Evolutionary conservation across 2,888 invertebrate genomes (phyloP), one percentile per base, ranked within the genome.

Genomic region (Heteromyza rotundicornis): DNA sequence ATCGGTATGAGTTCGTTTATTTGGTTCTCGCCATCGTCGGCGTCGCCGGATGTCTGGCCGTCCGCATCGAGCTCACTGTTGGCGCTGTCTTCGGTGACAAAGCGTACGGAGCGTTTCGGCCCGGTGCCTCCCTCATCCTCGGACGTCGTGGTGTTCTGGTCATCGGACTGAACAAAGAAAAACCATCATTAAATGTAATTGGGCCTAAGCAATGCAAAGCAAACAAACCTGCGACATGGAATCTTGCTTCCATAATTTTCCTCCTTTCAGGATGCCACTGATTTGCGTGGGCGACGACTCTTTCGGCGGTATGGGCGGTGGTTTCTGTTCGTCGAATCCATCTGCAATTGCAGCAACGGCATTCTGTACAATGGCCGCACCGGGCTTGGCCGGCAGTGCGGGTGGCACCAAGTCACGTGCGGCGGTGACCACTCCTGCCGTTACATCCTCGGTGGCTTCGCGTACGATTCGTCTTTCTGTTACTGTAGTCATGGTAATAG

Each of bases 211-310:
- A n/a, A n/a, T n/a, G n/a, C n/a, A n/a, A n/a, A n/a, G n/a, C n/a
- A 20, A 5, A 40, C 47, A 20, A 70, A 88, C 88, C 86, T 87
- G 87, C 66, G 86, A 86, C 68, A 78, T 78, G 51, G 81, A 85
- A 59, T 88, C 80, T 62, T 87, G 87, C 72, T 90, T 90, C 92
- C 92, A 92, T 14, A 92, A 84, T 64, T 90, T 86, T 8, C 92
- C 92, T 14, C 92, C 91, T 79, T 92, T 92, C 2, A 92, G 84
- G 63, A 92, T 92, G 24, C 92, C 92, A 52, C 89, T 89, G 32
- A 89, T 84, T 59, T 86, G 85, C 64, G 85, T 84, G 1, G 89
- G 88, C 1, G 89, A 89, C 62, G 82, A 85, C 61, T 87, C 87
- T 27, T 84, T 79, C 59, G 80, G 80, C 63, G 78, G 75, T 69